These are phyloP conservation scores for Endomychus coccineus DNA, from an alignment of 2,888 invertebrate genomes.

Conservation along the genomic window DNA sequence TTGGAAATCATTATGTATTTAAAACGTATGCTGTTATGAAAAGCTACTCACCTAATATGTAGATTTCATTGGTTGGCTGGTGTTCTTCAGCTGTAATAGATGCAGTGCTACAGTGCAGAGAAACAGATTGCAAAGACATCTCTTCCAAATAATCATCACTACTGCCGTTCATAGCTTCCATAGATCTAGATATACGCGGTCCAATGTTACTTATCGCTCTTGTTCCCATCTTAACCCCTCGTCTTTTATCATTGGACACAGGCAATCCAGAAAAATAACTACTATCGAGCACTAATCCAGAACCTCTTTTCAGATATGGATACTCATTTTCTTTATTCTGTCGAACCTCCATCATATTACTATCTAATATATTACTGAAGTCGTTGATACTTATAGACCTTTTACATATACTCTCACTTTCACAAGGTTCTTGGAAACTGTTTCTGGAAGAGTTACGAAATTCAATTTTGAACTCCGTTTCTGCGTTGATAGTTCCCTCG, in stretches of 20 bases:
- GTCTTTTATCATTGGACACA: conserved; percentile 38
- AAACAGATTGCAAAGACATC: conserved; percentile 39
- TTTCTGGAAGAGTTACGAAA: conserved; percentile 33
- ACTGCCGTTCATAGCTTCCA: conserved; percentile 38
- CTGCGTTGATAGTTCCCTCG: conserved; percentile 33
- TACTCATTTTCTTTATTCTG: conserved; percentile 66
- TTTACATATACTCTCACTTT: conserved; percentile 25
- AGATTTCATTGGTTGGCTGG: conserved; percentile 46
- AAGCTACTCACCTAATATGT: conserved; percentile 47
- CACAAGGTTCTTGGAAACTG: conserved; percentile 21
- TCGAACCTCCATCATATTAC: conserved; percentile 43
- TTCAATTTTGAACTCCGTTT: conserved; percentile 40
- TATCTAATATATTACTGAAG: conserved; percentile 41
- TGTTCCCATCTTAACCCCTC: conserved; percentile 70
- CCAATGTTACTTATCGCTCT: conserved; percentile 49
- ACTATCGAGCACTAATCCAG: conserved; percentile 36
- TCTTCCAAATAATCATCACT: conserved; percentile 38
- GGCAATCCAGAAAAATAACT: conserved; percentile 36
- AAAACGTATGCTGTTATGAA: no score
- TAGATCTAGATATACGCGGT: conserved; percentile 37
- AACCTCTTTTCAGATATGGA: conserved; percentile 14
- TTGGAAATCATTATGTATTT: no score
- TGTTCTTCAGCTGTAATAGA: conserved; percentile 34
- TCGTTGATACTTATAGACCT: conserved; percentile 49
- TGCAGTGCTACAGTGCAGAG: conserved; percentile 38